Evolutionary conservation across 2,797 vertebrate genomes (phyloP).

Genomic region (Morelia viridis): DNA sequence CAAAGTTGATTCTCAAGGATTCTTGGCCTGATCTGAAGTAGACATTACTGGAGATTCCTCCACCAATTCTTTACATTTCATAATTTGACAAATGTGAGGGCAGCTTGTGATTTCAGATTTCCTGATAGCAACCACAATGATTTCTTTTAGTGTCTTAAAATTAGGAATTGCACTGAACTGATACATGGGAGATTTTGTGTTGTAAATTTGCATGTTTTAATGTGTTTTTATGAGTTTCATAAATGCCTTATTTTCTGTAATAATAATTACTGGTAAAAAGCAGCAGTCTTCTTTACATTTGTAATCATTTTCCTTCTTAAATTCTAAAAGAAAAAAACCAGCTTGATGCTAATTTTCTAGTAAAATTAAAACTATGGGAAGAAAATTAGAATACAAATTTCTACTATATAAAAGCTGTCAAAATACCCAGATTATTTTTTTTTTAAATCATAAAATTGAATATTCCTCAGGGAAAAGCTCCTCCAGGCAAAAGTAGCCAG

Average conservation of each 20-base stretch:
- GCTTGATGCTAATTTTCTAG: neutral
- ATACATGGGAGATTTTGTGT: neutral
- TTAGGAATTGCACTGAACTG: neutral
- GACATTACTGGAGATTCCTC: neutral
- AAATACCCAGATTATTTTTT: neutral
- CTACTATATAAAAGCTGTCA: neutral
- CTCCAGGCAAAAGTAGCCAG: neutral
- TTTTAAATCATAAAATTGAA: neutral
- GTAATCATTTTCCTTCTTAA: neutral
- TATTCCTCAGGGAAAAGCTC: neutral
- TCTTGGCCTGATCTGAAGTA: neutral
- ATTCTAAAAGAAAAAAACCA: neutral
- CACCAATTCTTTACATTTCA: neutral
- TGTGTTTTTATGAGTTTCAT: constrained; percentile 5
- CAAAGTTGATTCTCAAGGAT: neutral
- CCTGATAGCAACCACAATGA: neutral
- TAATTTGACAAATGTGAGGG: neutral
- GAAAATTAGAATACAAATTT: neutral
- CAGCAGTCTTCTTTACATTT: neutral
- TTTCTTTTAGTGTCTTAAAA: neutral
- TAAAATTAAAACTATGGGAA: neutral
- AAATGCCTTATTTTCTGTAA: neutral
- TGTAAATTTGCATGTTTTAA: neutral
- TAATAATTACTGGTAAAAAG: neutral
- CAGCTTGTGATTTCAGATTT: neutral